Percentiles rank a stretch among this genome's conserved stretches.
Conservation (phyloP, 2,888 invertebrate species). For the Tiliacea aurago region DNA sequence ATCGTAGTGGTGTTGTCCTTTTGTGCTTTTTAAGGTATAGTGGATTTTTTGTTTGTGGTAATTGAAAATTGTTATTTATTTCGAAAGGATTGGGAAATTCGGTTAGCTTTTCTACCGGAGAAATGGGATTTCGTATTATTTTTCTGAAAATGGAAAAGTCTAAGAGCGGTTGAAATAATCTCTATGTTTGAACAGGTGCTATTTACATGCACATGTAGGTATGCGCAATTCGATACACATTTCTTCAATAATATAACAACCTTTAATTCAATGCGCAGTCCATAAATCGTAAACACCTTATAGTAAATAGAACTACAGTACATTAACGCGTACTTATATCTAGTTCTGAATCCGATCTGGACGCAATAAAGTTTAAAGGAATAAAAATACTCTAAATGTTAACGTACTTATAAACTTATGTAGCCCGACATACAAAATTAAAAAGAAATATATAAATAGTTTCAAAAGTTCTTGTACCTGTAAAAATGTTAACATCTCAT, state of each 20-base stretch:
- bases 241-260: neutral
- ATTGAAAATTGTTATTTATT: neutral
- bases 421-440: neutral
- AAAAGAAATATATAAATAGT: neutral
- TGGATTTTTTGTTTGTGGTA: neutral
- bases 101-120: neutral
- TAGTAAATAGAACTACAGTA: neutral
- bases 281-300: neutral
- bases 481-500: neutral
- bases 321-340: too few relatives aligned
- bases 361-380: neutral
- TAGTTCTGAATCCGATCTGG: neutral
- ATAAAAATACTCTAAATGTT: neutral
- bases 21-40: conserved; percentile 35
- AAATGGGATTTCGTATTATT: neutral
- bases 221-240: neutral
- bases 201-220: neutral
- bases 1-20: conserved; percentile 6
- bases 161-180: conserved; percentile 8
- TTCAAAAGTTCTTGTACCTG: neutral
- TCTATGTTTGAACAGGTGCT: conserved; percentile 22
- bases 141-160: neutral
- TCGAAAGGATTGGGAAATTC: neutral
- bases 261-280: neutral
- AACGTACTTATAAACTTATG: too few relatives aligned